Evolutionary conservation across 2,113 vertebrate genomes (phyloP).

Genomic region (Malurus elegans): DNA sequence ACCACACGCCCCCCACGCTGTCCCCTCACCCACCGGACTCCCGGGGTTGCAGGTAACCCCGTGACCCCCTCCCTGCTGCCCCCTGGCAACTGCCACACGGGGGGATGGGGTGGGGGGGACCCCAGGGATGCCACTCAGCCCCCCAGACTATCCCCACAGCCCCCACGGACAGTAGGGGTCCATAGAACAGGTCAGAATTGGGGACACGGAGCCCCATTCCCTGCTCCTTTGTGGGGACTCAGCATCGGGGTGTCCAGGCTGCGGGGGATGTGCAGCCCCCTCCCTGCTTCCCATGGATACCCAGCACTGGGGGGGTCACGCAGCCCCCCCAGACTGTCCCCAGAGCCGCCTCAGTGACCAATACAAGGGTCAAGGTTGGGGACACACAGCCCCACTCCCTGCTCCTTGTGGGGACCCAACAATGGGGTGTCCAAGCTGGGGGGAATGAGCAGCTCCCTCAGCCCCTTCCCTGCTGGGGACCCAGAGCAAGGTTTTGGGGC

Average conservation of each 20-base stretch:
- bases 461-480: neutral
- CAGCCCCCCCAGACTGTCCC: neutral
- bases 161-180: neutral
- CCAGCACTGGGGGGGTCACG: neutral
- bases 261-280: too few relatives aligned
- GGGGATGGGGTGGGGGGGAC: too few relatives aligned
- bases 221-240: neutral
- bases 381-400: neutral
- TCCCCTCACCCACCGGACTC: constrained; percentile 84
- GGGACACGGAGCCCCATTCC: neutral
- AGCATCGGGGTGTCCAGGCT: rapidly evolving
- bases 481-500: neutral
- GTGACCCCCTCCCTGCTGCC: rapidly evolving
- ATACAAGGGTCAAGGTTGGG: neutral
- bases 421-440: rapidly evolving
- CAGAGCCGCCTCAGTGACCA: too few relatives aligned
- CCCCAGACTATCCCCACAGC: neutral
- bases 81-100: neutral
- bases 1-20: constrained; percentile 77
- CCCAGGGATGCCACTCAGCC: neutral
- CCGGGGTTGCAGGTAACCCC: constrained; percentile 85
- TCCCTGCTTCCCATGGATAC: neutral
- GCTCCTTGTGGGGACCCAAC: neutral
- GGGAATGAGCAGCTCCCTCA: neutral
- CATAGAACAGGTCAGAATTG: neutral